phyloP scores from a whole-genome alignment of 37 sponge, comb jelly and placozoan genomes.

The Halisarca cf. caerulea region DNA sequence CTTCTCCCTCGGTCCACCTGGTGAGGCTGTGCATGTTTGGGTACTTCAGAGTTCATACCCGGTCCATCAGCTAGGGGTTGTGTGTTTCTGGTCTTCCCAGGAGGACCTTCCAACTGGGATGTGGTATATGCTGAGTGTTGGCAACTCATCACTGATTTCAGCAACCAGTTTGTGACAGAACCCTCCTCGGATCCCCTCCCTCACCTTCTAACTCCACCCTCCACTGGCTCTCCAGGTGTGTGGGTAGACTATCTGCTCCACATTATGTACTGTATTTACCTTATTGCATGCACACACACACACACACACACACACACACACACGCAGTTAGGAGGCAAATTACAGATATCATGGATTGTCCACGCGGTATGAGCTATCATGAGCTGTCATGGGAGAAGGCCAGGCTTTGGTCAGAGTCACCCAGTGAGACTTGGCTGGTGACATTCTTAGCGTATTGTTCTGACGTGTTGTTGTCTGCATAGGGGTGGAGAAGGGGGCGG shows the following conservation, averaged over 20 bases:
- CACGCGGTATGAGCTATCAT: slow-evolving; percentile 37
- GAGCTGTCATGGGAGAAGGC: slow-evolving; percentile 53
- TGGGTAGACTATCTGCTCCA: too few relatives aligned
- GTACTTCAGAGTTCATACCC: too few relatives aligned
- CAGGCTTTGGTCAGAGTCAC: slow-evolving; percentile 55
- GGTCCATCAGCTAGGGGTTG: too few relatives aligned
- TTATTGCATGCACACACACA: too few relatives aligned
- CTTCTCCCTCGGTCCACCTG: slow-evolving; percentile 51
- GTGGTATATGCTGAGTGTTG: slow-evolving; percentile 30
- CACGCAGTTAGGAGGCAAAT: not conserved
- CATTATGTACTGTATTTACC: too few relatives aligned
- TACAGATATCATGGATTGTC: slow-evolving; percentile 5
- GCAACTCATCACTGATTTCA: not conserved
- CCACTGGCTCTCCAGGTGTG: too few relatives aligned
- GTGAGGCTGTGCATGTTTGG: not conserved
- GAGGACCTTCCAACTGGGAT: slow-evolving; percentile 51
- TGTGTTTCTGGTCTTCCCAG: slow-evolving; percentile 4
- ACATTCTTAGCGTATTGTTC: too few relatives aligned
- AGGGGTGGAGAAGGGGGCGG: too few relatives aligned
- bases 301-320: too few relatives aligned
- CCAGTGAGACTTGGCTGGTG: slow-evolving; percentile 31
- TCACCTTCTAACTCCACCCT: too few relatives aligned
- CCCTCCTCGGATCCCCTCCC: too few relatives aligned
- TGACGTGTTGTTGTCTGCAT: too few relatives aligned
- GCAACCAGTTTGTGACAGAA: not conserved